Percentiles rank a stretch among this genome's conserved stretches.
These are phyloP conservation scores for Brachynemurus nebulosus DNA, from an alignment of 2,888 invertebrate species.

Conservation along the genomic window DNA sequence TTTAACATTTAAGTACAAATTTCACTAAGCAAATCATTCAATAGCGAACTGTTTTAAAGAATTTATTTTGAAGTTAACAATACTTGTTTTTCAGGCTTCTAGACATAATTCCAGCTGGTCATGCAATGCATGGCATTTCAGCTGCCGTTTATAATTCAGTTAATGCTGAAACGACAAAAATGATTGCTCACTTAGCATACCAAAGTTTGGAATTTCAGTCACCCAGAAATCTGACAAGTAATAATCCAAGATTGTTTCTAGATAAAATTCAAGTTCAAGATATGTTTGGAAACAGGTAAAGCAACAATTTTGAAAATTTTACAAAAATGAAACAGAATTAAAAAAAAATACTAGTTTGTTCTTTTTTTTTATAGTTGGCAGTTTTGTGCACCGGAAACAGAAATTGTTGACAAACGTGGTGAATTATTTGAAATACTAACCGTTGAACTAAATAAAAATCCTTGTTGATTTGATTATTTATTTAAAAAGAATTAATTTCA, in stretches of 20 bases:
- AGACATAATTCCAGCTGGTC: slow-evolving; percentile 25
- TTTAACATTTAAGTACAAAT: too few species aligned
- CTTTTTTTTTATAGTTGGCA: slow-evolving; percentile 27
- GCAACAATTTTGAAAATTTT: background rate
- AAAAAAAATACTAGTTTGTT: slow-evolving; percentile 4
- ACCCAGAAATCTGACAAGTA: slow-evolving; percentile 19
- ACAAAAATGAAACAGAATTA: background rate
- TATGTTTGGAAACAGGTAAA: slow-evolving; percentile 30
- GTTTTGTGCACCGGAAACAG: slow-evolving; percentile 28
- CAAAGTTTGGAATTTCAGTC: slow-evolving; percentile 24
- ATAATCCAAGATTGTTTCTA: slow-evolving; percentile 19
- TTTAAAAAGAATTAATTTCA: too few species aligned
- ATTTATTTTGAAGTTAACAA: too few species aligned
- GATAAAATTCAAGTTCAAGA: slow-evolving; percentile 28
- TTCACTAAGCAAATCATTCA: too few species aligned
- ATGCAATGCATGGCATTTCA: slow-evolving; percentile 27
- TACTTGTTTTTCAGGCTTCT: slow-evolving; percentile 23
- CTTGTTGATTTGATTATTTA: too few species aligned
- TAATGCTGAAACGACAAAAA: slow-evolving; percentile 21
- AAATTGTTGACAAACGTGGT: slow-evolving; percentile 21
- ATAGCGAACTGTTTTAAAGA: too few species aligned
- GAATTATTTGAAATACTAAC: slow-evolving; percentile 16
- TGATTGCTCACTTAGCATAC: slow-evolving; percentile 26
- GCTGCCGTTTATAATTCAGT: slow-evolving; percentile 28
- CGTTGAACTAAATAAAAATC: slow-evolving; percentile 12